Base-by-base conservation (phyloP, 30 jellyfish, hydroid and myxozoan genomes). In the Mastigias papua region DNA sequence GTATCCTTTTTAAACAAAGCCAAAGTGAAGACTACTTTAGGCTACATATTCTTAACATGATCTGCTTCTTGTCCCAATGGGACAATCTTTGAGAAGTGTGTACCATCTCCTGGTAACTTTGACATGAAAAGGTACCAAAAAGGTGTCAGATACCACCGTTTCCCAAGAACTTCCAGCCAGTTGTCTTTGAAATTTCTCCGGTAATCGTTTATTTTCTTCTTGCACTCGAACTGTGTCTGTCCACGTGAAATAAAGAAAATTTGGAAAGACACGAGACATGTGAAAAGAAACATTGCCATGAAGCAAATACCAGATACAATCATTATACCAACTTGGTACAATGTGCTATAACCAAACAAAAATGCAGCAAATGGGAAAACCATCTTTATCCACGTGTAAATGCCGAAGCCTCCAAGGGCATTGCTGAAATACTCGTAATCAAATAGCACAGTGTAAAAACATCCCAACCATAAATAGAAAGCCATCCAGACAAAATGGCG, bases 161-260 rank as follows among this genome's bases (percentile, higher is more conserved):
- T 71, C 28, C 98, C 98, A 34, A 93, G 94, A 35, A 93, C 97
- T 42, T 89, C 93, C 9, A 64, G 65, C 97, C 94, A 86, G 88
- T 93, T 89, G 27, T 83, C 89, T 17, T 35, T 58, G 69, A 89
- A 67, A 33, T 57, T 76, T 54, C 32, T 74, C 16, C 65, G 67
- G 63, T 88, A 93, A 57, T 89, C 86, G 27, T 27, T 26, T 48
- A 93, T 37, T 82, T 87, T 88, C 84, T 93, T 93, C 73, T 89
- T 84, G 76, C 98, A 93, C 73, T 93, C 98, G 78, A 93, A 93
- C 80, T 93, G 98, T 22, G 98, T 93, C 81, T 93, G 98, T 3
- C 98, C 98, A n/a, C 97, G 75, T 31, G 92, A 81, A n/a, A 93
- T 88, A 88, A 93, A 93, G 80, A 88, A 93, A 25, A 87, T 57